Evolutionary conservation across 2,113 vertebrate species (phyloP), one percentile per base, ranked within the genome.

Genomic region (Parus major): DNA sequence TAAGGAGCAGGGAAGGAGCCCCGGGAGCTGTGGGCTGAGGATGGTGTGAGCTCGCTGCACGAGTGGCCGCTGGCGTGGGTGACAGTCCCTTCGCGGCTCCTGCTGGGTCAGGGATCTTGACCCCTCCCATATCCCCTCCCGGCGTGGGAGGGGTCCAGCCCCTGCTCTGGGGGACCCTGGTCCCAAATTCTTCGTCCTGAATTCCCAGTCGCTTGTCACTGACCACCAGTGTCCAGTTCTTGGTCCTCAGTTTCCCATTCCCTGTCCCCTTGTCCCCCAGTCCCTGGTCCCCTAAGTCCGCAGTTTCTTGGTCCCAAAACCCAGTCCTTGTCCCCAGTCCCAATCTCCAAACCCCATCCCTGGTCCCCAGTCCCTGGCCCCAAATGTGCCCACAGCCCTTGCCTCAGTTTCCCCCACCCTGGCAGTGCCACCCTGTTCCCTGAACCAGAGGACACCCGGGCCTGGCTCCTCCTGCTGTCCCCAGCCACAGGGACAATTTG

Each of bases 11-110:
- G 90, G 78, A 76, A 68, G 76, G 75, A 82, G 89, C 66, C 71
- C 71, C 39, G 68, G 87, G 91, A 86, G 75, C 73, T 5, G 90
- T 6, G 57, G 77, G 94, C 92, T 86, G 89, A 57, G 94, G 10
- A 42, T 61, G 12, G 60, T 8, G 3, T 2, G 18, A 59, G 64
- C 75, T 85, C 59, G 1, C 29, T 11, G 36, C 91, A 68, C 2
- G 1, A 23, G 68, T 65, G 90, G 56, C 49, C 6, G 9, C 64
- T 10, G 20, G 59, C 0, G 1, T 35, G 25, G 77, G 29, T 24
- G 55, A 44, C 29, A 5, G 76, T 27, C 17, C 61, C 41, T 50
- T 11, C 4, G 47, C 14, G 68, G 41, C 19, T 56, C 13, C 42
- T 6, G 36, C 27, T 9, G 18, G 15, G 15, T 5, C 14, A 19